Percentiles rank a stretch among this genome's conserved stretches.
phyloP scores from a whole-genome alignment of 2,797 vertebrate genomes.

The Euphonia xanthogaster region DNA sequence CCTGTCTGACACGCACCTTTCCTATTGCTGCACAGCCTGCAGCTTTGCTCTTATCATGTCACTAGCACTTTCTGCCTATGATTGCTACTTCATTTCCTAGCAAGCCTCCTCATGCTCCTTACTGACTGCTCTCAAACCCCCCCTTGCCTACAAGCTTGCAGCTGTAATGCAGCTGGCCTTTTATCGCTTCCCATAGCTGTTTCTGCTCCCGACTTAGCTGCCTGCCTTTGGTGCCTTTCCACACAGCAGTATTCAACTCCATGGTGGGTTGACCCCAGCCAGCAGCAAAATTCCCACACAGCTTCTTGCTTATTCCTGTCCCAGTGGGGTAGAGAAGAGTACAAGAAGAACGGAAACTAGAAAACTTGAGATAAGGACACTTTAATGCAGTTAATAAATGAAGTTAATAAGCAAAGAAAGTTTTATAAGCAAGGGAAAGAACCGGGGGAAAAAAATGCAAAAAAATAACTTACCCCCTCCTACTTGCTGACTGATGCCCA shows the following conservation, averaged over 20 bases:
- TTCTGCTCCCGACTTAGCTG: fast-evolving
- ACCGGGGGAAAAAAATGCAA: fast-evolving
- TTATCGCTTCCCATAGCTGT: background rate
- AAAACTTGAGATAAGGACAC: background rate
- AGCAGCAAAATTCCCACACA: background rate
- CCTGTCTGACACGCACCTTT: background rate
- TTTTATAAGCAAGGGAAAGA: background rate
- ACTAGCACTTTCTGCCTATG: background rate
- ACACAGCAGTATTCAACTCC: background rate
- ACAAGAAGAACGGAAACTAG: background rate
- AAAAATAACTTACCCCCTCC: background rate
- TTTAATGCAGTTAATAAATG: background rate
- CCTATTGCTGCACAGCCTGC: background rate
- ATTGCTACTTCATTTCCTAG: background rate
- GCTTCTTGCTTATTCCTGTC: background rate
- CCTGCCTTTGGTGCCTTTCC: background rate
- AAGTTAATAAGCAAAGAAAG: background rate
- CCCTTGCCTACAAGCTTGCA: background rate
- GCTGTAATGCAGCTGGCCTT: background rate
- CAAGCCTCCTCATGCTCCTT: background rate
- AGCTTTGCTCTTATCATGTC: background rate
- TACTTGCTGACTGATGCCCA: fast-evolving
- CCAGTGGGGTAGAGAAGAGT: background rate
- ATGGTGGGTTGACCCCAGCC: background rate
- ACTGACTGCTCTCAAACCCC: background rate